These are phyloP conservation scores for Protobothrops mucrosquamatus DNA, from an alignment of 2,113 vertebrate genomes.

Conservation along the genomic window DNA sequence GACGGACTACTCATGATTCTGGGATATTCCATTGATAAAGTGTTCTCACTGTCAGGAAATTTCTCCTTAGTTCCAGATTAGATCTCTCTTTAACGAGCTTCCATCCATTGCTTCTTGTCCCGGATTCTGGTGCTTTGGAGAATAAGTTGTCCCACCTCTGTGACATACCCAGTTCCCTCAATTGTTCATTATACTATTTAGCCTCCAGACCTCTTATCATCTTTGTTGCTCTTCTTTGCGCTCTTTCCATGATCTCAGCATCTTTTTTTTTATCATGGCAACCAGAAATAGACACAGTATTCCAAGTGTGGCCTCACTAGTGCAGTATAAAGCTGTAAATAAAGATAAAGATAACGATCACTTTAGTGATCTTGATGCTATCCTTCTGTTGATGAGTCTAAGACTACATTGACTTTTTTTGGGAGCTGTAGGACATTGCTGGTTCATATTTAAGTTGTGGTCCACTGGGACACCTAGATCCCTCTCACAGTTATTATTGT, in stretches of 20 bases:
- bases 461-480: background rate
- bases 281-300: background rate
- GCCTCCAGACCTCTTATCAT: background rate
- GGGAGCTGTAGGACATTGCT: background rate
- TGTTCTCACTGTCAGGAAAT: background rate
- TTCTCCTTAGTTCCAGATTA: background rate
- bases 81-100: background rate
- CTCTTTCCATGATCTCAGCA: background rate
- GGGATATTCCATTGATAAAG: background rate
- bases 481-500: background rate
- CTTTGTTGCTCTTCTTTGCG: background rate
- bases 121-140: background rate
- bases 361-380: background rate
- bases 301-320: background rate
- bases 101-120: background rate
- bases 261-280: background rate
- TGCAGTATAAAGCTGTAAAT: background rate
- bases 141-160: background rate
- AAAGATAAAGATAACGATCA: background rate
- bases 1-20: background rate
- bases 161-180: background rate
- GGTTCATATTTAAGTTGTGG: background rate
- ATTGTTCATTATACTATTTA: background rate
- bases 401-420: background rate
- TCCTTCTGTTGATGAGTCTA: background rate